These are phyloP conservation scores for Hycleus phaleratus DNA, from an alignment of 1,140 invertebrate genomes.

Conservation along the genomic window DNA sequence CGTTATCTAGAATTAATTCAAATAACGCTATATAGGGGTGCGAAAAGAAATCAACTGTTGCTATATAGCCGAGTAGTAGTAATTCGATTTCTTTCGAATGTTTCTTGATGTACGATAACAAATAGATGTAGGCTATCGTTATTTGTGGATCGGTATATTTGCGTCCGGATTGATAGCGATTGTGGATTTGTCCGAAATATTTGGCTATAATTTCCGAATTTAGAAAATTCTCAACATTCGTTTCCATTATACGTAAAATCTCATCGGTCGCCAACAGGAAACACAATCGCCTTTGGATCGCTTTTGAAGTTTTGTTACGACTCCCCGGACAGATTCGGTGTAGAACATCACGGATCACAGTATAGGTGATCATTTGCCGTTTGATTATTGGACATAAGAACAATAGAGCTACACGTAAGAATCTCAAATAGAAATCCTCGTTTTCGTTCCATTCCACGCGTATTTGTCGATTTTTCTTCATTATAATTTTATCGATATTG, in stretches of 20 bases:
- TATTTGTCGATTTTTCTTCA: conserved; percentile 55
- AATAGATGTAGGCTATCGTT: conserved; percentile 3
- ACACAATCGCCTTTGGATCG: conserved; percentile 16
- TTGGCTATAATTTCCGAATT: conserved; percentile 16
- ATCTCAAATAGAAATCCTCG: conserved; percentile 58
- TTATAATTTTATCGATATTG: conserved; percentile 57
- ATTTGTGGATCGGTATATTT: conserved; percentile 10
- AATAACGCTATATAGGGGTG: conserved; percentile 18
- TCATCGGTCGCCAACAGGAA: conserved; percentile 8
- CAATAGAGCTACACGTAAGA: conserved; percentile 58
- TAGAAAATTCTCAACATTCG: conserved; percentile 15
- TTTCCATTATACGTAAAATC: conserved; percentile 13
- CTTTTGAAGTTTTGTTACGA: conserved; percentile 57
- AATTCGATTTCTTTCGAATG: conserved; percentile 8
- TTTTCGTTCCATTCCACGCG: conserved; percentile 53
- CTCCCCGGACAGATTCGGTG: conserved; percentile 46
- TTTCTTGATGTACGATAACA: conserved; percentile 8
- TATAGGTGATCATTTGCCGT: conserved; percentile 42
- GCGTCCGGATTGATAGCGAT: conserved; percentile 8
- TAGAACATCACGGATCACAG: conserved; percentile 54
- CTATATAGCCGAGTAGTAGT: conserved; percentile 9
- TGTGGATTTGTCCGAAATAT: conserved; percentile 15
- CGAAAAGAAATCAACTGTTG: conserved; percentile 15
- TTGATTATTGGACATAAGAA: conserved; percentile 52
- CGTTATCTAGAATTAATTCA: conserved; percentile 2